These are phyloP conservation scores for Adineta ricciae DNA, from an alignment of 2,888 invertebrate genomes.

Conservation along the genomic window DNA sequence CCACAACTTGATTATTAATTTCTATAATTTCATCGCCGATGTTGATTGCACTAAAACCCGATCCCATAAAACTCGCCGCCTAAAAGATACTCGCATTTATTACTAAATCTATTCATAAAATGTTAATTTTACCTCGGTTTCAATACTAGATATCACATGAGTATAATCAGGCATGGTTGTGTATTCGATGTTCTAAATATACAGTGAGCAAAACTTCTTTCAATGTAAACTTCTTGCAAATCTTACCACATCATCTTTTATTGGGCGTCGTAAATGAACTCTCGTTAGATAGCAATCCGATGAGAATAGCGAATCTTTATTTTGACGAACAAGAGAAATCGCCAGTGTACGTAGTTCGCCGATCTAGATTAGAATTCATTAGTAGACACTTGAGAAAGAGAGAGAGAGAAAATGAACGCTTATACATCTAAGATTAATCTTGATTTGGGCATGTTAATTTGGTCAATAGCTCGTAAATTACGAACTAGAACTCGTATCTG, in stretches of 20 bases:
- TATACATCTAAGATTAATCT: neutral
- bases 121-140: neutral
- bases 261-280: neutral
- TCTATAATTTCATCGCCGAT: conserved; percentile 85
- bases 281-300: conserved; percentile 17
- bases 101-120: neutral
- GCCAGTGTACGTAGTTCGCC: neutral
- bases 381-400: too few species aligned
- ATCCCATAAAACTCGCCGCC: neutral
- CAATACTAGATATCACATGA: conserved; percentile 10
- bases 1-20: conserved; percentile 61
- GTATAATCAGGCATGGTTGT: conserved; percentile 9
- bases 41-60: conserved; percentile 12
- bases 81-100: neutral
- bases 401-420: too few species aligned
- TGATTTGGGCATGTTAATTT: neutral
- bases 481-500: conserved; percentile 1
- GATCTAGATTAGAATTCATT: neutral
- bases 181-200: conserved; percentile 12
- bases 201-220: too few species aligned
- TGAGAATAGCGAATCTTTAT: conserved; percentile 19
- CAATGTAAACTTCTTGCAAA: too few species aligned
- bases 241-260: conserved; percentile 12
- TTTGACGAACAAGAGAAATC: neutral
- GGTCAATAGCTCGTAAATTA: neutral